A percentile compares a stretch with the other conserved stretches of the same genome.
Evolutionary conservation across 1,140 invertebrate genomes (phyloP).

Genomic region (Drosophila micromelanica): DNA sequence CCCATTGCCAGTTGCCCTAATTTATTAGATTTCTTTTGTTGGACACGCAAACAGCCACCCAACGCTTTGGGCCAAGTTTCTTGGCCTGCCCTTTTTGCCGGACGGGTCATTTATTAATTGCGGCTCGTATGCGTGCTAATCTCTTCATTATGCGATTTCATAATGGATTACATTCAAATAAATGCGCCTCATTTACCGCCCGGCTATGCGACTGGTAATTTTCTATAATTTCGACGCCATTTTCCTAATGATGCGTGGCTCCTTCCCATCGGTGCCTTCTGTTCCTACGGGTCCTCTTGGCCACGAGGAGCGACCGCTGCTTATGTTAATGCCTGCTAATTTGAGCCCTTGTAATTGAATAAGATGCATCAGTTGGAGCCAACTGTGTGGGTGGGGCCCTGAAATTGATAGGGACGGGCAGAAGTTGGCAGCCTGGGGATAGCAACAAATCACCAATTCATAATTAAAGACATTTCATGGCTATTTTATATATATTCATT

Average conservation of each 20-base stretch:
- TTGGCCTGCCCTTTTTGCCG: constrained; percentile 14
- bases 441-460: constrained; percentile 6
- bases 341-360: constrained; percentile 71
- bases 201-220: constrained; percentile 57
- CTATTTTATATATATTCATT: constrained; percentile 15
- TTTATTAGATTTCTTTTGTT: constrained; percentile 69
- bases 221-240: constrained; percentile 77
- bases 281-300: constrained; percentile 3
- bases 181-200: constrained; percentile 72
- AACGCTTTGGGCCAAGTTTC: not conserved
- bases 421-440: not conserved
- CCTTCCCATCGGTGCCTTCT: constrained; percentile 25
- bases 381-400: not conserved
- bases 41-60: constrained; percentile 56
- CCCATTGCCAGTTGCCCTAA: constrained; percentile 47
- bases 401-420: constrained; percentile 36
- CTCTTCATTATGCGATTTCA: constrained; percentile 82
- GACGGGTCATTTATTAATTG: constrained; percentile 79
- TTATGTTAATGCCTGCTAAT: constrained; percentile 75
- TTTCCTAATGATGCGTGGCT: constrained; percentile 70
- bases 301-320: constrained; percentile 24
- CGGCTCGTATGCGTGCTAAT: constrained; percentile 71
- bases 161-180: constrained; percentile 83
- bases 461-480: constrained; percentile 33
- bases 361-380: constrained; percentile 60